These are phyloP conservation scores for Amblyopsis rosae DNA, from an alignment of 2,113 vertebrate genomes.

Conservation along the genomic window DNA sequence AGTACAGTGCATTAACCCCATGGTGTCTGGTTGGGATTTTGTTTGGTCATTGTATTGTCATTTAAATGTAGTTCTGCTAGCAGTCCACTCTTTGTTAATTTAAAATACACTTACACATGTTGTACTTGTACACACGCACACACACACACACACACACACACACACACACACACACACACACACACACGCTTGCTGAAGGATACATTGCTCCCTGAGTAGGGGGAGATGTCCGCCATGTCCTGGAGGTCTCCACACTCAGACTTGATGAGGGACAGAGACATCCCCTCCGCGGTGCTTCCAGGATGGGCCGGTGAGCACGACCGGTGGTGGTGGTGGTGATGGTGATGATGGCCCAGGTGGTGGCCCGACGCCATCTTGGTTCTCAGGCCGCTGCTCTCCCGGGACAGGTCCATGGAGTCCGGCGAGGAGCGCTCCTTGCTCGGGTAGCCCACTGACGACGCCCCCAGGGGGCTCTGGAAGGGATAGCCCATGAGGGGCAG, in stretches of 20 bases:
- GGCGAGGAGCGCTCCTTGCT: slow-evolving; percentile 93
- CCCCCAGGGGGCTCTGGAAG: slow-evolving; percentile 90
- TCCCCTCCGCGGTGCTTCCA: slow-evolving; percentile 88
- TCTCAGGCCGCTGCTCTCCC: slow-evolving; percentile 93
- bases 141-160: background rate
- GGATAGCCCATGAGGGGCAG: slow-evolving; percentile 96
- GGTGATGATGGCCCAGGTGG: slow-evolving; percentile 81
- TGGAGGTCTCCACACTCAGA: slow-evolving; percentile 96
- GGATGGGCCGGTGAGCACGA: slow-evolving; percentile 92
- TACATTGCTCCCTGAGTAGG: slow-evolving; percentile 98
- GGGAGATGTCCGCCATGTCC: slow-evolving; percentile 97
- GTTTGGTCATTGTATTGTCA: no score
- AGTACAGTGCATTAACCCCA: background rate
- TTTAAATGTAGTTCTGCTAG: background rate
- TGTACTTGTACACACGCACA: background rate
- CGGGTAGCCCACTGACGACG: slow-evolving; percentile 85
- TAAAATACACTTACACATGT: background rate
- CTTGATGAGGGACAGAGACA: slow-evolving; percentile 96
- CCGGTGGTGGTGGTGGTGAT: slow-evolving; percentile 85
- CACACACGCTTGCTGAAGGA: slow-evolving; percentile 80
- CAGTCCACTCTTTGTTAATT: background rate
- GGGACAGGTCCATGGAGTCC: slow-evolving; percentile 94
- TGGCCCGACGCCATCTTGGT: slow-evolving; percentile 97
- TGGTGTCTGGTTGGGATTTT: background rate
- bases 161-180: background rate